These are phyloP conservation scores for Tupaia chinensis DNA, from an alignment of 2,113 vertebrate species.

Conservation along the genomic window DNA sequence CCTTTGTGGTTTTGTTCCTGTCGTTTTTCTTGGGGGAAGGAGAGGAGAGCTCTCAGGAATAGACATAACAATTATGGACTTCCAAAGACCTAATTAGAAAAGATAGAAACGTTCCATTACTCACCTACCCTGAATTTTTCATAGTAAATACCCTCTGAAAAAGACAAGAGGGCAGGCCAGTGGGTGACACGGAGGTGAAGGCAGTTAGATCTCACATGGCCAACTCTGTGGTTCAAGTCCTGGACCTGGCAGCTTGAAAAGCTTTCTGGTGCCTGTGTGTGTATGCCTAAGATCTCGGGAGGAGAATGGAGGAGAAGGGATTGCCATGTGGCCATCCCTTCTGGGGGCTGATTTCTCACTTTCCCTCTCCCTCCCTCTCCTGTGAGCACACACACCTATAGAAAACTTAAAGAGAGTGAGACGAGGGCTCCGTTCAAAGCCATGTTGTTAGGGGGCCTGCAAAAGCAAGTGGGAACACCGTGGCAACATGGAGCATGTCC, in stretches of 20 bases:
- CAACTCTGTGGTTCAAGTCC: too few relatives aligned
- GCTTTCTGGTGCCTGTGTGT: too few relatives aligned
- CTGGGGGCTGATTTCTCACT: too few relatives aligned
- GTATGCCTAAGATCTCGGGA: too few relatives aligned
- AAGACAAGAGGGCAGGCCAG: neutral
- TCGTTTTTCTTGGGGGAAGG: neutral
- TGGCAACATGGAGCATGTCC: neutral
- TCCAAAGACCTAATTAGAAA: neutral
- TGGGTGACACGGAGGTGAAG: too few relatives aligned
- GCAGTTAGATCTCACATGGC: too few relatives aligned
- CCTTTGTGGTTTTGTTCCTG: conserved; percentile 7
- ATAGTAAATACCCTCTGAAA: neutral
- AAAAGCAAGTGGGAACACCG: neutral
- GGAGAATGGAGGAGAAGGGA: too few relatives aligned
- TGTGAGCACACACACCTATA: too few relatives aligned
- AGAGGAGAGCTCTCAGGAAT: neutral
- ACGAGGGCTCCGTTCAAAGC: neutral
- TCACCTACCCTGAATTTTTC: neutral
- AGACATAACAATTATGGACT: neutral
- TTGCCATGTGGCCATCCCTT: too few relatives aligned
- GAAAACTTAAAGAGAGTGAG: too few relatives aligned
- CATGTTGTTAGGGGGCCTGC: neutral
- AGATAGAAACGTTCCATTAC: neutral
- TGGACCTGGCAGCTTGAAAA: too few relatives aligned
- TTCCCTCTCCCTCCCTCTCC: too few relatives aligned